Conservation (phyloP, 2,888 invertebrate species). For the Sarcophaga variegata region DNA sequence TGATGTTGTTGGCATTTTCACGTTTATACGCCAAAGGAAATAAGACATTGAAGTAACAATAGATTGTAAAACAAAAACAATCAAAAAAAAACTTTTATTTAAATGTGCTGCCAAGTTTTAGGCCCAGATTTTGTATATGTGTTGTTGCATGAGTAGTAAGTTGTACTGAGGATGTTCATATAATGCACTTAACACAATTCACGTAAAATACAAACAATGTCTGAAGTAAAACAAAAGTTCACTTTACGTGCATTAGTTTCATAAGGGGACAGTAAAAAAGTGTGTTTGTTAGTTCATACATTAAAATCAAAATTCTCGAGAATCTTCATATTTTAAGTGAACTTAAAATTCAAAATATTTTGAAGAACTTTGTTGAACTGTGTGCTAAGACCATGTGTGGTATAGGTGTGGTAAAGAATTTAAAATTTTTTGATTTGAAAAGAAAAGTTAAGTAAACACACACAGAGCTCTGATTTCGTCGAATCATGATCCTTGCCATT, state of each 20-base stretch:
- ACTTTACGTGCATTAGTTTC: slow-evolving; percentile 59
- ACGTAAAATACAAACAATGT: slow-evolving; percentile 54
- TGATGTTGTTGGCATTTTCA: slow-evolving; percentile 52
- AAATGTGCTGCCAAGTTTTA: neutral
- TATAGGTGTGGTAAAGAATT: too few species aligned
- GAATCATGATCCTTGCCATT: too few species aligned
- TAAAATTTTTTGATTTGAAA: too few species aligned
- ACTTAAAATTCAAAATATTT: too few species aligned
- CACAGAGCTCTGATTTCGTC: too few species aligned
- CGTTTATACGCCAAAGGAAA: slow-evolving; percentile 27
- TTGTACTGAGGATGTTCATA: neutral
- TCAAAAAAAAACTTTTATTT: neutral
- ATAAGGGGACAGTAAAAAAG: slow-evolving; percentile 41
- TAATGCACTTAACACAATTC: slow-evolving; percentile 65
- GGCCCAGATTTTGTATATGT: neutral
- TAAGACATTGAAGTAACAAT: slow-evolving; percentile 21
- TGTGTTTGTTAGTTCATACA: neutral
- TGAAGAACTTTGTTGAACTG: too few species aligned
- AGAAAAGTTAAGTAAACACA: too few species aligned
- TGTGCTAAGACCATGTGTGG: too few species aligned
- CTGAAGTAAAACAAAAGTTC: slow-evolving; percentile 39
- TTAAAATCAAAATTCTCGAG: neutral
- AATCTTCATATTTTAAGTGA: too few species aligned
- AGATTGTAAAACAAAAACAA: neutral
- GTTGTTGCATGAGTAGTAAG: neutral